Conservation (phyloP, 1,140 invertebrate genomes). For the Drosophila ficusphila region DNA sequence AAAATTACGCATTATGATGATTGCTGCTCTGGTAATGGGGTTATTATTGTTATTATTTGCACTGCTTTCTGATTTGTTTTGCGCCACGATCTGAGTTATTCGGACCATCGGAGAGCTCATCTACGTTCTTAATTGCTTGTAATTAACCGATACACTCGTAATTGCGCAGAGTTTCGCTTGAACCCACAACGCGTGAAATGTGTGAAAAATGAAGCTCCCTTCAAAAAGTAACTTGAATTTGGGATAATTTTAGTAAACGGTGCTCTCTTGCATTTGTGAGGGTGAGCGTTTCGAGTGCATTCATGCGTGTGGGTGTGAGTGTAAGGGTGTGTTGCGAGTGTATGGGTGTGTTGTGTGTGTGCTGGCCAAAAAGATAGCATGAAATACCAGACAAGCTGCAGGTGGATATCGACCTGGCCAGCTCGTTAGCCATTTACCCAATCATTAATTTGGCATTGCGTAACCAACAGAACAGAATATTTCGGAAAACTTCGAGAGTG, state of each 20-base stretch:
- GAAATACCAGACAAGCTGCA: constrained; percentile 47
- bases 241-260: constrained; percentile 1
- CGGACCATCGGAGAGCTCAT: constrained; percentile 17
- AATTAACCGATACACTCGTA: constrained; percentile 69
- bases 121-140: constrained; percentile 61
- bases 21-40: constrained; percentile 34
- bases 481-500: constrained; percentile 24
- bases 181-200: constrained; percentile 32
- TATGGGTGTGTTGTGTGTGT: constrained; percentile 25
- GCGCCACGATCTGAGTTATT: constrained; percentile 39
- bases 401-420: constrained; percentile 28
- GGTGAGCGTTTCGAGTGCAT: constrained; percentile 28
- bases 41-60: constrained; percentile 46
- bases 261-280: constrained; percentile 30
- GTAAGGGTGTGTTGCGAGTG: not conserved
- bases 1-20: constrained; percentile 68
- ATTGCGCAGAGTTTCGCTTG: constrained; percentile 19
- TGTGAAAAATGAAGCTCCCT: not conserved
- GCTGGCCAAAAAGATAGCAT: constrained; percentile 47
- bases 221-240: not conserved
- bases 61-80: constrained; percentile 72
- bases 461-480: constrained; percentile 8
- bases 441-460: constrained; percentile 21
- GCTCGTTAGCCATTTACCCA: constrained; percentile 24
- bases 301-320: constrained; percentile 28